Conservation (phyloP, 2,113 vertebrate genomes). For the Ifrita kowaldi region DNA sequence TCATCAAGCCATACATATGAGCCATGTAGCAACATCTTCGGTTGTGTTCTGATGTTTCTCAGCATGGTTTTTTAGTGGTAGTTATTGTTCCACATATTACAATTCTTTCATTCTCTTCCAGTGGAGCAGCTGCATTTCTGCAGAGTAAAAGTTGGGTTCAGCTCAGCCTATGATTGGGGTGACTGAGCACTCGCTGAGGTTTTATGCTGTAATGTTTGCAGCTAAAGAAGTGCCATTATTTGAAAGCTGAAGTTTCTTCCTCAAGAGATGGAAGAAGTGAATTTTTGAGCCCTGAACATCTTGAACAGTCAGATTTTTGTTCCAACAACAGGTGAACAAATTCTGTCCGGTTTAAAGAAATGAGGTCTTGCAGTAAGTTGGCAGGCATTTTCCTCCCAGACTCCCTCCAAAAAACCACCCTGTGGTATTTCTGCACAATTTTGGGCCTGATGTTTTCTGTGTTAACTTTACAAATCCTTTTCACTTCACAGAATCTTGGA, state of each 20-base stretch:
- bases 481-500: background rate
- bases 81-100: background rate
- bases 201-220: background rate
- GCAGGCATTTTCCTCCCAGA: background rate
- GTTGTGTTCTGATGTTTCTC: background rate
- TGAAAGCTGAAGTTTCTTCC: background rate
- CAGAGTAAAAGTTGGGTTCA: background rate
- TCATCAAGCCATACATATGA: background rate
- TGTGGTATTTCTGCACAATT: background rate
- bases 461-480: background rate
- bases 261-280: background rate
- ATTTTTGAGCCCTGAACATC: background rate
- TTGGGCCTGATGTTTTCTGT: background rate
- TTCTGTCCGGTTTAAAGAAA: background rate
- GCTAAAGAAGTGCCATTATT: background rate
- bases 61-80: background rate
- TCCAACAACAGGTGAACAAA: background rate
- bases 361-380: background rate
- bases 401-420: background rate
- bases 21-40: background rate
- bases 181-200: background rate
- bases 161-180: fast-evolving
- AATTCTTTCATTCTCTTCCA: background rate
- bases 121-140: background rate
- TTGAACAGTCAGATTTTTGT: background rate